phyloP scores from a whole-genome alignment of 1,140 invertebrate species.

The Drosophila parvula region DNA sequence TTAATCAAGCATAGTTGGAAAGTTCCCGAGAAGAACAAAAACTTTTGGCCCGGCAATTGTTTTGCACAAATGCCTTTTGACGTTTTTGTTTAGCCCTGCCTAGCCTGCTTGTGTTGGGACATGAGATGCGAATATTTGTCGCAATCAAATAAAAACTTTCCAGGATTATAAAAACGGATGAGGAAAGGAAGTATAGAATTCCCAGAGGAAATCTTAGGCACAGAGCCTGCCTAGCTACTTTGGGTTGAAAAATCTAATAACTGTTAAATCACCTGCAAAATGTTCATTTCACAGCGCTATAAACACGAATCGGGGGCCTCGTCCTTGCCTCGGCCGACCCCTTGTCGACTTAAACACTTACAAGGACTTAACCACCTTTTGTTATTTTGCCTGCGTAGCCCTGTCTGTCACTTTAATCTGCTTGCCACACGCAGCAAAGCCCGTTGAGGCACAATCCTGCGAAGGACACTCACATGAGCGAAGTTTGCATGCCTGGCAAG shows the following conservation, averaged over 20 bases:
- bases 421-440: constrained; percentile 57
- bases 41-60: constrained; percentile 61
- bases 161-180: constrained; percentile 27
- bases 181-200: constrained; percentile 19
- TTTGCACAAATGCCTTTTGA: constrained; percentile 62
- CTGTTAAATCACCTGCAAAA: constrained; percentile 83
- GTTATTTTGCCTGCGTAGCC: constrained; percentile 72
- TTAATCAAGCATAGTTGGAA: constrained; percentile 77
- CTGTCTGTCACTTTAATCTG: constrained; percentile 80
- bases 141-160: constrained; percentile 79
- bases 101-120: neutral
- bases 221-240: constrained; percentile 28
- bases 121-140: constrained; percentile 65
- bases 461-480: constrained; percentile 58
- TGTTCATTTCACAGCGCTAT: constrained; percentile 80
- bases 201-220: constrained; percentile 30
- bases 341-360: constrained; percentile 80
- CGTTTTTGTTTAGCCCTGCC: constrained; percentile 59
- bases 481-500: constrained; percentile 60
- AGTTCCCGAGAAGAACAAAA: constrained; percentile 44
- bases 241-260: constrained; percentile 73
- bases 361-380: constrained; percentile 80
- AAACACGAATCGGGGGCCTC: constrained; percentile 58
- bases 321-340: constrained; percentile 33
- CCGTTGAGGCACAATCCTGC: constrained; percentile 28